These are phyloP conservation scores for Craterocephalus amniculus DNA, from an alignment of 2,797 vertebrate genomes.

Conservation along the genomic window DNA sequence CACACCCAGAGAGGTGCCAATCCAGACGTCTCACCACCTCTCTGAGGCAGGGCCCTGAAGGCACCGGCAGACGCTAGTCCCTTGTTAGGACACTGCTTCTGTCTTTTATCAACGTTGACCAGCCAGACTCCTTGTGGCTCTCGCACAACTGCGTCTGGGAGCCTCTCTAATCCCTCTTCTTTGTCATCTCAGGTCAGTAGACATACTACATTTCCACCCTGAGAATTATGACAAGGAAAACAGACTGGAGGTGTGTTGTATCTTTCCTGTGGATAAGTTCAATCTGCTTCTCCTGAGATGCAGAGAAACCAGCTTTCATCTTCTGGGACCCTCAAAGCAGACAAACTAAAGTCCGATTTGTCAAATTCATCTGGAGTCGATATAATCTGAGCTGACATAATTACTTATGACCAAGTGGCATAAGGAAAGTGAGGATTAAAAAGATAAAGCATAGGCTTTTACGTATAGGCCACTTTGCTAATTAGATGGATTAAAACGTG, in stretches of 20 bases:
- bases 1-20: conserved; percentile 70
- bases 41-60: conserved; percentile 58
- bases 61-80: conserved; percentile 61
- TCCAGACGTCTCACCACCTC: conserved; percentile 62
- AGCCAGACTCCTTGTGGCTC: conserved; percentile 69
- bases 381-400: conserved; percentile 49
- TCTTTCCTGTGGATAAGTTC: conserved; percentile 37
- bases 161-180: conserved; percentile 72
- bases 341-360: conserved; percentile 32
- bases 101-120: conserved; percentile 84
- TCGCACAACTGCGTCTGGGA: conserved; percentile 56
- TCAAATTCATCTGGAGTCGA: conserved; percentile 32
- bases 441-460: conserved; percentile 77
- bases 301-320: conserved; percentile 7
- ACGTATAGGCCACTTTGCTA: conserved; percentile 78
- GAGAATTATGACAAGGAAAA: conserved; percentile 78
- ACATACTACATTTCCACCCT: conserved; percentile 52
- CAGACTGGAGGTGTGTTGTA: conserved; percentile 72
- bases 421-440: conserved; percentile 69
- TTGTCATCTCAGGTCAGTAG: conserved; percentile 74
- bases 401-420: conserved; percentile 63
- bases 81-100: conserved; percentile 63
- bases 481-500: conserved; percentile 83
- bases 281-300: conserved; percentile 51
- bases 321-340: conserved; percentile 17